Evolutionary conservation across 2,888 invertebrate species (phyloP).

Genomic region (Microctonus brassicae): DNA sequence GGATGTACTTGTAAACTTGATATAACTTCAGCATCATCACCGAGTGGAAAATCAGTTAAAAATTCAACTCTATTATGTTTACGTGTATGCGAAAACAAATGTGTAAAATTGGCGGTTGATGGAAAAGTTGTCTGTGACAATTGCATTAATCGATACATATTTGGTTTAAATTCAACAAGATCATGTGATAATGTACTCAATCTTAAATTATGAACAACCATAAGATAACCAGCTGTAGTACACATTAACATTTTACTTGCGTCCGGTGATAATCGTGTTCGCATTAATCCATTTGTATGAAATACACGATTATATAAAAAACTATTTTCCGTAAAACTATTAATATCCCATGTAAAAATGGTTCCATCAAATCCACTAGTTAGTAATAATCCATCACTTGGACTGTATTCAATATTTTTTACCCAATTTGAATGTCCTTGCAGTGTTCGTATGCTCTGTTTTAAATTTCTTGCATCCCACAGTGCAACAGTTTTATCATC

Average conservation of each 20-base stretch:
- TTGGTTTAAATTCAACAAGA: slow-evolving; percentile 89
- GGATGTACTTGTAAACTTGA: slow-evolving; percentile 92
- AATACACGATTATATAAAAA: slow-evolving; percentile 86
- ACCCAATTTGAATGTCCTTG: slow-evolving; percentile 94
- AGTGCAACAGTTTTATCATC: slow-evolving; percentile 93
- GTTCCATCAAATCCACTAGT: slow-evolving; percentile 95
- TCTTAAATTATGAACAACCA: slow-evolving; percentile 90
- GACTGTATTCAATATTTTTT: slow-evolving; percentile 94
- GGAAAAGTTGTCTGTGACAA: slow-evolving; percentile 86
- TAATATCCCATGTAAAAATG: slow-evolving; percentile 95
- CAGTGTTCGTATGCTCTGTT: slow-evolving; percentile 81
- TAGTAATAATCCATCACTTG: slow-evolving; percentile 85
- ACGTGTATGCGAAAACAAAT: slow-evolving; percentile 81
- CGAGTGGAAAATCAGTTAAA: slow-evolving; percentile 88
- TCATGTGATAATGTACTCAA: slow-evolving; percentile 84
- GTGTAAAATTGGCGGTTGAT: slow-evolving; percentile 83
- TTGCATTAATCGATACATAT: slow-evolving; percentile 91
- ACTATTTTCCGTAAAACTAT: slow-evolving; percentile 81
- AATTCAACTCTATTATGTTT: slow-evolving; percentile 89
- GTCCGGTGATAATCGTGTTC: slow-evolving; percentile 89
- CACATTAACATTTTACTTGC: slow-evolving; percentile 90
- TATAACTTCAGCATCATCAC: slow-evolving; percentile 91
- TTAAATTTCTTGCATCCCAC: slow-evolving; percentile 92
- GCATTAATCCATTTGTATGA: slow-evolving; percentile 87
- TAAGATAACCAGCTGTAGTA: slow-evolving; percentile 90